Evolutionary conservation across 2,888 invertebrate genomes (phyloP), one percentile per base, ranked within the genome.

Genomic region (Tortricodes alternella): DNA sequence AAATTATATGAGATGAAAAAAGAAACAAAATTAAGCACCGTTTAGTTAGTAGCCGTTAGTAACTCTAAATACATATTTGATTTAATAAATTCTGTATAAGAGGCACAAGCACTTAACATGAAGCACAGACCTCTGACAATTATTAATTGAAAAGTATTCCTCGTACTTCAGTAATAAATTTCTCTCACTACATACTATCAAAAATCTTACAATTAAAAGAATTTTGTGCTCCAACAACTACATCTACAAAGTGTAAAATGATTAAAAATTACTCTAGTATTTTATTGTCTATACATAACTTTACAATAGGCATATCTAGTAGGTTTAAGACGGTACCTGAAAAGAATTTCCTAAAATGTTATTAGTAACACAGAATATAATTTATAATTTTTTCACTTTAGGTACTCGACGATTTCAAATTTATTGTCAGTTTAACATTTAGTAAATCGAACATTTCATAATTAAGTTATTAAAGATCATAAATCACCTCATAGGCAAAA

Each of bases 151-250:
- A 49, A 53, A 37, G 8, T 11, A 21, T 43, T 29, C 21, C 19
- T 51, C 41, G 24, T 19, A 7, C 32, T 23, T 48, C 15, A 18
- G 63, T 64, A 76, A 74, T 71, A 70, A 64, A 65, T 70, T 68
- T 69, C 61, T 73, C 71, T 72, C 66, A 62, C 66, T 69, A 76
- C 71, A 71, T 70, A 71, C 72, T 69, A 71, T 70, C 75, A 76
- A 74, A 78, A 68, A 66, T 75, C 69, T 76, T 74, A 70, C 61
- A 68, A 62, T 64, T 76, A 85, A 86, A 82, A 78, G 58, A 85
- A 82, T 70, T 72, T 76, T 82, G 89, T 88, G 89, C 87, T 82
- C 74, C 75, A 88, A 89, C 87, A 78, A 73, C 89, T 89, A 88
- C 82, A 53, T 56, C 86, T 89, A 88, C 83, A 61, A 67, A 82